A percentile compares a stretch with the other conserved stretches of the same genome.
Conservation (phyloP, 2,888 invertebrate species). For the Drosophila nr. medialis region DNA sequence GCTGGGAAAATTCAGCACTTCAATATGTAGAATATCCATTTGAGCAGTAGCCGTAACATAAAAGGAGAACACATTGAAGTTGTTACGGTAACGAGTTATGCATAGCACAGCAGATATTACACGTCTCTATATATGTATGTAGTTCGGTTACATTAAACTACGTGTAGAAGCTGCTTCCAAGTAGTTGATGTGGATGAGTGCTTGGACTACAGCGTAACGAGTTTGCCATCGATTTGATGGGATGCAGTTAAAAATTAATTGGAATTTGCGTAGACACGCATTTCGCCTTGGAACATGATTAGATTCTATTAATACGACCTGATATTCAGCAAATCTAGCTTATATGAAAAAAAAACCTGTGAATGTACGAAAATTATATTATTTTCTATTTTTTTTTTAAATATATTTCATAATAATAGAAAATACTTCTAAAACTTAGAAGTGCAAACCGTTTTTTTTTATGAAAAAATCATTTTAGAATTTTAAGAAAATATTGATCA, state of each 20-base stretch:
- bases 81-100: conserved; percentile 49
- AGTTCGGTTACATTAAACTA: conserved; percentile 38
- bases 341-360: not conserved
- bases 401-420: not conserved
- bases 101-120: conserved; percentile 30
- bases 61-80: conserved; percentile 21
- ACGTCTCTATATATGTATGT: not conserved
- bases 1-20: conserved; percentile 12
- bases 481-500: not conserved
- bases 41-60: conserved; percentile 11
- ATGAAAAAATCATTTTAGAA: not conserved
- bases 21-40: not conserved
- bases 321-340: not conserved
- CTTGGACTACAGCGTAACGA: conserved; percentile 24
- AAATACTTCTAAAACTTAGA: not conserved
- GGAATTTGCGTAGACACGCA: conserved; percentile 40
- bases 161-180: conserved; percentile 18
- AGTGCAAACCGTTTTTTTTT: not conserved
- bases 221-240: conserved; percentile 30
- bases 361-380: not conserved
- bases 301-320: not conserved
- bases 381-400: not conserved
- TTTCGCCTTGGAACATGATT: conserved; percentile 35
- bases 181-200: conserved; percentile 15
- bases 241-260: conserved; percentile 46